A percentile compares a stretch with the other conserved stretches of the same genome.
phyloP scores from a whole-genome alignment of 2,113 vertebrate species.

The Platanista minor region DNA sequence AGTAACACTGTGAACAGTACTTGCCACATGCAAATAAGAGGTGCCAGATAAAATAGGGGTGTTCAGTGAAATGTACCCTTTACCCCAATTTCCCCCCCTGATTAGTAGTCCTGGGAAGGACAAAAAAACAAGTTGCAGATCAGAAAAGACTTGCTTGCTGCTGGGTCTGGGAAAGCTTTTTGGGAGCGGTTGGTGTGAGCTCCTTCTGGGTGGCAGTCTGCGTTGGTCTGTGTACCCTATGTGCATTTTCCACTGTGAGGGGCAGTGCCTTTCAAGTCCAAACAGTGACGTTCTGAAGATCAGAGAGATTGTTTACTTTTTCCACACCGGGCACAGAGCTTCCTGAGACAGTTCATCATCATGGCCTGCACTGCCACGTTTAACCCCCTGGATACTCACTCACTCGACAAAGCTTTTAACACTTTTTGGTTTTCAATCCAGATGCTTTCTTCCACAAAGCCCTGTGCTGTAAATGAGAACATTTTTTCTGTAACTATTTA shows the following conservation, averaged over 20 bases:
- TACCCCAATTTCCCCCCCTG: neutral
- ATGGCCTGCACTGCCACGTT: slow-evolving; percentile 54
- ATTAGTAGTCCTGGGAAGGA: neutral
- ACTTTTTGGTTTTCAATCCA: slow-evolving; percentile 51
- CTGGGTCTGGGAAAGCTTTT: fast-evolving
- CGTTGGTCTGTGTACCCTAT: neutral
- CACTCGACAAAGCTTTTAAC: slow-evolving; percentile 64
- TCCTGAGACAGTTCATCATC: slow-evolving; percentile 46
- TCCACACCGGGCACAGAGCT: slow-evolving; percentile 5
- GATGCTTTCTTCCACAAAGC: slow-evolving; percentile 49
- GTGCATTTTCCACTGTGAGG: slow-evolving; percentile 15
- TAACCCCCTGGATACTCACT: slow-evolving; percentile 49
- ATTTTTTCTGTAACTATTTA: neutral
- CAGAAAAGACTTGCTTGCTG: neutral
- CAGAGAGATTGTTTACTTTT: slow-evolving; percentile 37
- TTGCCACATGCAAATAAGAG: neutral
- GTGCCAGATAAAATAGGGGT: neutral
- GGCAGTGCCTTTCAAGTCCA: slow-evolving; percentile 50
- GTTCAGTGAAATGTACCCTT: neutral
- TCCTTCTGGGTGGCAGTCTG: neutral
- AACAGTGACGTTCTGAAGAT: neutral
- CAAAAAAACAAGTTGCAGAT: neutral
- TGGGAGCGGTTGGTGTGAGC: neutral
- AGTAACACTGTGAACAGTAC: neutral
- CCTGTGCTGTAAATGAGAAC: neutral